These are phyloP conservation scores for Drosophila tsacasi DNA, from an alignment of 1,140 invertebrate genomes.

Conservation along the genomic window DNA sequence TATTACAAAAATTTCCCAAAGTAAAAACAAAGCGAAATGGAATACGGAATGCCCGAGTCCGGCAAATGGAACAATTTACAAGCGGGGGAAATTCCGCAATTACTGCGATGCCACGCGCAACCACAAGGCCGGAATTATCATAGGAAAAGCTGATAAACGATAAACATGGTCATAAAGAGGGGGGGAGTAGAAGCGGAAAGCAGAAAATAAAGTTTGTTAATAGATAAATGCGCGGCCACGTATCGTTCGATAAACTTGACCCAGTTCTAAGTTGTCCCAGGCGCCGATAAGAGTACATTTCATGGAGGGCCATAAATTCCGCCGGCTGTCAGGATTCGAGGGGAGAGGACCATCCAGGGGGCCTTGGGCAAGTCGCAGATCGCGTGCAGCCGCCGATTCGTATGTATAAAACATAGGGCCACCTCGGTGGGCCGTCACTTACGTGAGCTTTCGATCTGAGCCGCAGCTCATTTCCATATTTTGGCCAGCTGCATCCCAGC, in stretches of 20 bases:
- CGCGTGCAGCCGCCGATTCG: slow-evolving; percentile 31
- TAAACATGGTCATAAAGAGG: slow-evolving; percentile 34
- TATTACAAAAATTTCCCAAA: slow-evolving; percentile 65
- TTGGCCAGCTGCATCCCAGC: slow-evolving; percentile 47
- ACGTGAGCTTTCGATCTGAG: slow-evolving; percentile 62
- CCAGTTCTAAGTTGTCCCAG: slow-evolving; percentile 51
- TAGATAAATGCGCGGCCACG: slow-evolving; percentile 51
- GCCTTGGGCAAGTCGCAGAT: slow-evolving; percentile 21
- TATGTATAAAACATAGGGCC: slow-evolving; percentile 23
- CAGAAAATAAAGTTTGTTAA: slow-evolving; percentile 25
- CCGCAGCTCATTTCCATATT: slow-evolving; percentile 80
- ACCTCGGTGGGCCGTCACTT: slow-evolving; percentile 39
- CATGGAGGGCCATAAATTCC: slow-evolving; percentile 16
- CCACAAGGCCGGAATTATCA: slow-evolving; percentile 56
- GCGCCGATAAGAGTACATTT: slow-evolving; percentile 33
- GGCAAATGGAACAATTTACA: slow-evolving; percentile 57
- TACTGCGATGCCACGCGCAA: slow-evolving; percentile 61
- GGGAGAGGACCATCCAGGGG: not conserved
- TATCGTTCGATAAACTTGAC: slow-evolving; percentile 71
- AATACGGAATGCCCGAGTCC: slow-evolving; percentile 29
- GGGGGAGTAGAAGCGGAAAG: not conserved
- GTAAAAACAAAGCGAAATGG: slow-evolving; percentile 39
- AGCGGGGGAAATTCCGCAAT: slow-evolving; percentile 63
- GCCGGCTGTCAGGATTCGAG: not conserved
- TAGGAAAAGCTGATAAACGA: slow-evolving; percentile 46